Base-by-base conservation (phyloP, 2,888 invertebrate species). In the Meta bourneti region DNA sequence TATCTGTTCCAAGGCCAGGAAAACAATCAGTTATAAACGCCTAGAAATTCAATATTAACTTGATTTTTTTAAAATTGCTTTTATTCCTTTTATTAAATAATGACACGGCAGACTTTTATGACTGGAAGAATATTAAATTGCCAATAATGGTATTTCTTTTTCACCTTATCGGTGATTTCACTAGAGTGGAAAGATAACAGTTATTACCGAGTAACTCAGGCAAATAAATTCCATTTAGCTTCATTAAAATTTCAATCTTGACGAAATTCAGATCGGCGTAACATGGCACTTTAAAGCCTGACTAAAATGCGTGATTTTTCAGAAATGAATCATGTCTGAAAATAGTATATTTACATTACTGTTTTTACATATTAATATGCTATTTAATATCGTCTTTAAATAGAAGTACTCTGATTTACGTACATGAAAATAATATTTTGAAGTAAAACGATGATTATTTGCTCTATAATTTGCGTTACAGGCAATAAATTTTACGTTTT, bases 1-100 rank as follows among this genome's bases (percentile, higher is more conserved):
- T 61, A 16, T 61, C 19, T 71, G 13, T 49, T 69, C 49, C 48
- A 70, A 13, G n/a, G 34, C 34, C 49, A 51, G 48, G 71, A n/a
- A 61, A 19, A 81, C 69, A 81, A 81, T 81, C 70, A 81, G 81
- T 51, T 70, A 51, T 19, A 54, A 79, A 69, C 34, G 20, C 49
- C 49, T 49, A 81, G 48, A 51, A n/a, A 11, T 49, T 16, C 70
- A 16, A n/a, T 70, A 71, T 81, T 81, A 81, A 71, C 49, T 71
- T 19, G 81, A 71, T 11, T n/a, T 11, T 34, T 20, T 34, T 74
- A 19, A 81, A 80, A 69, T 80, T n/a, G 54, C 8, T 48, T n/a
- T 49, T 6, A 4, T 71, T 71, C 70, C 69, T 49, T 81, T 69
- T 71, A 9, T 19, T 19, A 16, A 71, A 70, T 49, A 81, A 81